phyloP scores from a whole-genome alignment of 2,888 invertebrate species.

The Dascillus cervinus region DNA sequence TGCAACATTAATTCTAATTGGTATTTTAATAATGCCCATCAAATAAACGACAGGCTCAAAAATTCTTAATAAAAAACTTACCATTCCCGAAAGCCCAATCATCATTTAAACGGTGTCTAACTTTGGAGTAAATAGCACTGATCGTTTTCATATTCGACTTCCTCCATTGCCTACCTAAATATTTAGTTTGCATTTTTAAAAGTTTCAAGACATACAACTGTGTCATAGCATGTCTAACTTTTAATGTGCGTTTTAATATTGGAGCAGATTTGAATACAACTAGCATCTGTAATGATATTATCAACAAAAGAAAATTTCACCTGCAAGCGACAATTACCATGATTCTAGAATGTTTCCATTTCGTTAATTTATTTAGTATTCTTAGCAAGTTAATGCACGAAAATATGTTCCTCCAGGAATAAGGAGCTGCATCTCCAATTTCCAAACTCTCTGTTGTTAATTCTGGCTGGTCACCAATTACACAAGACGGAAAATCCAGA shows the following conservation, averaged over 20 bases:
- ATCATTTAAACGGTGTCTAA: slow-evolving; percentile 91
- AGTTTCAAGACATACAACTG: slow-evolving; percentile 96
- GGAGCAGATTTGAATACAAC: slow-evolving; percentile 99
- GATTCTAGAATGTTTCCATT: slow-evolving; percentile 99
- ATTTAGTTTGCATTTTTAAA: slow-evolving; percentile 99
- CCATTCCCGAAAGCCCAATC: slow-evolving; percentile 99
- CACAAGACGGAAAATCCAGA: slow-evolving; percentile 92
- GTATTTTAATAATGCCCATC: too few relatives aligned
- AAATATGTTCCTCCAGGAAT: slow-evolving; percentile 97
- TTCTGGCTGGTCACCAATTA: slow-evolving; percentile 92
- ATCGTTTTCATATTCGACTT: slow-evolving; percentile 99
- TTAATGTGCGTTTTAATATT: slow-evolving; percentile 90
- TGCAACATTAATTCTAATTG: too few relatives aligned
- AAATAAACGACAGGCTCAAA: neutral
- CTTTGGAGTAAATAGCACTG: slow-evolving; percentile 97
- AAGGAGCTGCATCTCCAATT: slow-evolving; percentile 75
- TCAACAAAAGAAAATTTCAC: too few relatives aligned
- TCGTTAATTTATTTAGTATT: slow-evolving; percentile 95
- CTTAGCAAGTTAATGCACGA: slow-evolving; percentile 94
- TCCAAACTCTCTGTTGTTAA: slow-evolving; percentile 85
- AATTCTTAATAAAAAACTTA: slow-evolving; percentile 34
- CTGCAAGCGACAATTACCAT: slow-evolving; percentile 53
- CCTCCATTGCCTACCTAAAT: slow-evolving; percentile 97
- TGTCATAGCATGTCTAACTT: slow-evolving; percentile 93
- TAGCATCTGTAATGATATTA: slow-evolving; percentile 59